These are phyloP conservation scores for Falco naumanni DNA, from an alignment of 2,797 vertebrate species.

Conservation along the genomic window DNA sequence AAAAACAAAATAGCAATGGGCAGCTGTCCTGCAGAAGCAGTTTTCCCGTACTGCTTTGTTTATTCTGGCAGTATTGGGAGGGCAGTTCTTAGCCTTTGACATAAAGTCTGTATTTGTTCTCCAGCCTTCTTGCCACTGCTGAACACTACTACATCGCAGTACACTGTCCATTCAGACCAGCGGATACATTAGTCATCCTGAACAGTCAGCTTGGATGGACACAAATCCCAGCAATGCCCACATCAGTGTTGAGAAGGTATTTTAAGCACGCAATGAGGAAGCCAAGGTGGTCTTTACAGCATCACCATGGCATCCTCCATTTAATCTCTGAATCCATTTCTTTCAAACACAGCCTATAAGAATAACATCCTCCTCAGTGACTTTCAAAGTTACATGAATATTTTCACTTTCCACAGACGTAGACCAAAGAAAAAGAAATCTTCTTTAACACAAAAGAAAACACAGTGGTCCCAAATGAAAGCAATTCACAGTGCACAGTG, in stretches of 20 bases:
- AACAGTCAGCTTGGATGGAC: not conserved
- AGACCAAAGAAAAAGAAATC: not conserved
- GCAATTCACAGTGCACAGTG: not conserved
- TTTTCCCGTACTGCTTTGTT: not conserved
- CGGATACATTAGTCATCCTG: not conserved
- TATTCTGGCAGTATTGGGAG: not conserved
- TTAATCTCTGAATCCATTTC: not conserved
- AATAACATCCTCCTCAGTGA: not conserved
- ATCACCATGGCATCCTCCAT: not conserved
- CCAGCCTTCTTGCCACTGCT: not conserved
- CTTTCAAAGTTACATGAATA: not conserved
- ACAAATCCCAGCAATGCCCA: not conserved
- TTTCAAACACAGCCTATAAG: not conserved
- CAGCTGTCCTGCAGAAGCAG: conserved; percentile 22
- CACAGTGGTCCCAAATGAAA: not conserved
- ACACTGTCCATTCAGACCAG: not conserved
- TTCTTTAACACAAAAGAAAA: not conserved
- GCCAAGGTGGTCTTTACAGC: not conserved
- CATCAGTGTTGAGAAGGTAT: not conserved
- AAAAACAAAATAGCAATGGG: conserved; percentile 23
- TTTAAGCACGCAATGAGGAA: not conserved
- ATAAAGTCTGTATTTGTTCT: not conserved
- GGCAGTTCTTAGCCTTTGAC: not conserved
- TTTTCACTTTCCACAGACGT: not conserved
- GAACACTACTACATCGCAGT: not conserved